Evolutionary conservation across 2,888 invertebrate genomes (phyloP).

Genomic region (Baccha elongata): DNA sequence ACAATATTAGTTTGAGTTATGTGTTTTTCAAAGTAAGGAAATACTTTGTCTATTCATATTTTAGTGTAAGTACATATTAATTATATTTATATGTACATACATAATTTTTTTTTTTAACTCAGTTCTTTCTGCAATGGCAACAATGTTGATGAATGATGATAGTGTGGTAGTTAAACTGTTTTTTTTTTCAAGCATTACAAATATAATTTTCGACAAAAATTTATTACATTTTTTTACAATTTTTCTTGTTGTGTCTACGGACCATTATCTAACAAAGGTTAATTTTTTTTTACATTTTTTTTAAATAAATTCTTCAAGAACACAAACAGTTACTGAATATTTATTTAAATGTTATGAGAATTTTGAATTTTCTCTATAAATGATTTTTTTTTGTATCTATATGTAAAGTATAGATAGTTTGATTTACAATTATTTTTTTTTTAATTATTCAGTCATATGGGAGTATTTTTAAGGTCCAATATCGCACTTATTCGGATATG

Average conservation of each 20-base stretch:
- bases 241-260: conserved; percentile 8
- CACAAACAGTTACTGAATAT: conserved; percentile 67
- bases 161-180: conserved; percentile 4
- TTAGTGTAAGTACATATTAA: conserved; percentile 10
- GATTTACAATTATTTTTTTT: conserved; percentile 14
- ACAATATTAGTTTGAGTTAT: conserved; percentile 32
- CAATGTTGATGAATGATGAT: conserved; percentile 32
- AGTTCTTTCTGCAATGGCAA: conserved; percentile 66
- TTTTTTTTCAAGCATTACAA: conserved; percentile 22
- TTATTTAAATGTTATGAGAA: conserved; percentile 28
- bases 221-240: conserved; percentile 22
- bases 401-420: conserved; percentile 63
- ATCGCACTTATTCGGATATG: conserved; percentile 29
- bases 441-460: conserved; percentile 48
- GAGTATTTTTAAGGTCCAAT: conserved; percentile 21
- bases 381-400: conserved; percentile 49
- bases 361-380: conserved; percentile 2
- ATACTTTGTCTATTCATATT: conserved; percentile 1
- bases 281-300: conserved; percentile 20
- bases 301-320: conserved; percentile 71
- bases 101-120: conserved; percentile 53
- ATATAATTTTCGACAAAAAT: conserved; percentile 1
- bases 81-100: conserved; percentile 48
- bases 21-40: conserved; percentile 10
- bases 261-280: conserved; percentile 38